A percentile compares a stretch with the other conserved stretches of the same genome.
These are phyloP conservation scores for Amyelois transitella DNA, from an alignment of 1,140 invertebrate genomes.

Conservation along the genomic window DNA sequence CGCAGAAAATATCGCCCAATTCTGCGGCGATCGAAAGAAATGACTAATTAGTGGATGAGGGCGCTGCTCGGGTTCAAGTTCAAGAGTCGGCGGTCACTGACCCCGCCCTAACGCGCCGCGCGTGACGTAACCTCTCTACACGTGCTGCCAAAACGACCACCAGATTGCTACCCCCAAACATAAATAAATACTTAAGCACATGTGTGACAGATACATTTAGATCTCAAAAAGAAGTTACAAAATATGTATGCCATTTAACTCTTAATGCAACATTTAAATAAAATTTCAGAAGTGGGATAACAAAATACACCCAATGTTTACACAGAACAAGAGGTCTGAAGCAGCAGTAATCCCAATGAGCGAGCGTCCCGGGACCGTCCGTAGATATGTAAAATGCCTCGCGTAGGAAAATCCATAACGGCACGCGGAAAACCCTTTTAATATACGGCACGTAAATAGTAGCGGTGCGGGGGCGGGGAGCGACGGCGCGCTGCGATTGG, in stretches of 20 bases:
- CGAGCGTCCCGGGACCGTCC: constrained; percentile 7
- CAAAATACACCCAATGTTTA: background rate
- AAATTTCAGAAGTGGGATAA: background rate
- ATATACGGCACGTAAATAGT: constrained; percentile 70
- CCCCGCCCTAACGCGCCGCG: constrained; percentile 8
- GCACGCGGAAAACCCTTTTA: constrained; percentile 71
- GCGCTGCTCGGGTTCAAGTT: constrained; percentile 18
- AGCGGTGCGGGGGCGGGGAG: constrained; percentile 17
- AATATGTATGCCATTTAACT: background rate
- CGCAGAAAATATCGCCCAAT: background rate
- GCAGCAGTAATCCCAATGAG: background rate
- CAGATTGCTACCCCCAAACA: background rate
- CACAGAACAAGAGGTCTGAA: background rate
- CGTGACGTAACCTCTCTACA: background rate
- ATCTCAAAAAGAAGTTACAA: background rate
- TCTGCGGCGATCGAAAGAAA: background rate
- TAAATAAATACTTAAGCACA: background rate
- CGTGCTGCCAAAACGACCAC: background rate
- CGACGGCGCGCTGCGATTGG: constrained; percentile 32
- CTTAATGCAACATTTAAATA: background rate
- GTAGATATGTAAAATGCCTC: constrained; percentile 55
- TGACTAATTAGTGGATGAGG: background rate
- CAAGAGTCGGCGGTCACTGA: constrained; percentile 12
- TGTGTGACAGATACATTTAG: background rate
- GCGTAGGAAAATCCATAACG: constrained; percentile 65